Evolutionary conservation across 2,113 vertebrate genomes (phyloP).

Genomic region (Anthoscopus minutus): DNA sequence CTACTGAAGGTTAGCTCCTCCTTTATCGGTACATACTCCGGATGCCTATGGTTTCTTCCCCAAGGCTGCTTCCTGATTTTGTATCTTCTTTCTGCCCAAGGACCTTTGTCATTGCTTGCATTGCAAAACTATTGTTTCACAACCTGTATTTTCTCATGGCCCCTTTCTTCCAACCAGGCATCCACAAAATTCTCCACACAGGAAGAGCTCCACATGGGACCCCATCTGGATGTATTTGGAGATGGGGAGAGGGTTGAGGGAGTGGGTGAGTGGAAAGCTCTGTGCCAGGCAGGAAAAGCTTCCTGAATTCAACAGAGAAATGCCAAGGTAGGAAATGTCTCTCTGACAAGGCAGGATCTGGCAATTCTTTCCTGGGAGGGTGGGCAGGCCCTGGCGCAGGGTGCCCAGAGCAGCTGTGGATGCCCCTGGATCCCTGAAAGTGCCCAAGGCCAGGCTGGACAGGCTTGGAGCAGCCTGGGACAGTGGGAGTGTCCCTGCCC

Average conservation of each 20-base stretch:
- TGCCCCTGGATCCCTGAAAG: not conserved
- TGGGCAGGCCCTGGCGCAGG: not conserved
- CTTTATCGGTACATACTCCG: too few species aligned
- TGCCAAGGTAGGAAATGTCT: not conserved
- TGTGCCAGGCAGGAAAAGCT: not conserved
- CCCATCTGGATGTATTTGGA: not conserved
- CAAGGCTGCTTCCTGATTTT: too few species aligned
- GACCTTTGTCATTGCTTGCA: too few species aligned
- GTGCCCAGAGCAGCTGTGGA: not conserved
- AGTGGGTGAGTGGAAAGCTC: not conserved
- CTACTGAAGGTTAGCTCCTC: too few species aligned
- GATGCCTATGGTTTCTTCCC: too few species aligned
- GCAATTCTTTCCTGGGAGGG: not conserved
- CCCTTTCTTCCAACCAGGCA: too few species aligned
- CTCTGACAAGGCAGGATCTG: rapidly evolving
- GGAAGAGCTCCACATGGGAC: not conserved
- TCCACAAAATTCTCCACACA: too few species aligned
- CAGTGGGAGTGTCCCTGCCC: not conserved
- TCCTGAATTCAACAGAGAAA: not conserved
- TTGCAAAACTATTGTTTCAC: too few species aligned
- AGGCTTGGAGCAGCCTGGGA: not conserved
- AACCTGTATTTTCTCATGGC: too few species aligned
- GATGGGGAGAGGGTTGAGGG: not conserved
- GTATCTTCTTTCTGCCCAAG: too few species aligned
- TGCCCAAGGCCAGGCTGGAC: not conserved